phyloP scores from a whole-genome alignment of 2,113 vertebrate genomes.

The Odocoileus virginianus region DNA sequence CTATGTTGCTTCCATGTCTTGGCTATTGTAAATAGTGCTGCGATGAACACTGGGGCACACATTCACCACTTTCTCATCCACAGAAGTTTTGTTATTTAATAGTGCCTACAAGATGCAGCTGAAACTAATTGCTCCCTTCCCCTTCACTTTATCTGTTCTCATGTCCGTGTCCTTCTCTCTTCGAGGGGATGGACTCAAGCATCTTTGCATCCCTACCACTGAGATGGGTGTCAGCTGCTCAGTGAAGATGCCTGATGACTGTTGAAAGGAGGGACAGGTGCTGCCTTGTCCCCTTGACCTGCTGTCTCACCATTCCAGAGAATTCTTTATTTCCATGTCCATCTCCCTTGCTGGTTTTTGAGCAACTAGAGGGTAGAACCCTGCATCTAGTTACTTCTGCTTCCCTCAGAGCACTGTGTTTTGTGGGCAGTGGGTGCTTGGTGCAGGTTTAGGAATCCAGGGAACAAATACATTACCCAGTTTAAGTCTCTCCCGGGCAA shows the following conservation, averaged over 20 bases:
- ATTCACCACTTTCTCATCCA: background rate
- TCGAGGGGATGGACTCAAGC: background rate
- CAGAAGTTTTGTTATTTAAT: background rate
- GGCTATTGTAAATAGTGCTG: background rate
- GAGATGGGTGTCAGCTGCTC: background rate
- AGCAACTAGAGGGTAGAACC: background rate
- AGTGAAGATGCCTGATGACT: background rate
- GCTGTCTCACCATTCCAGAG: no score
- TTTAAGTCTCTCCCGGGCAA: conserved; percentile 92
- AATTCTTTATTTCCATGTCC: background rate
- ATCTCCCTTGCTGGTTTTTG: background rate
- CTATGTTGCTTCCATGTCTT: background rate
- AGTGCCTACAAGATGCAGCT: no score
- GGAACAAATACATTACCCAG: conserved; percentile 82
- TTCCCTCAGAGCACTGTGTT: background rate
- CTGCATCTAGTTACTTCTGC: no score
- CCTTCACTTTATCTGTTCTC: background rate
- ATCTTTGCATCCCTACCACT: background rate
- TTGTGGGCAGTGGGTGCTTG: background rate
- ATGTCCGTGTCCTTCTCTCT: background rate
- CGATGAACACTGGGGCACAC: background rate
- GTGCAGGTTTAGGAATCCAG: background rate
- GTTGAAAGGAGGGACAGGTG: background rate
- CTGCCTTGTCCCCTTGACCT: background rate
- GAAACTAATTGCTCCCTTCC: background rate